Base-by-base conservation (phyloP, 2,113 vertebrate genomes). In the Henicopernis longicauda region DNA sequence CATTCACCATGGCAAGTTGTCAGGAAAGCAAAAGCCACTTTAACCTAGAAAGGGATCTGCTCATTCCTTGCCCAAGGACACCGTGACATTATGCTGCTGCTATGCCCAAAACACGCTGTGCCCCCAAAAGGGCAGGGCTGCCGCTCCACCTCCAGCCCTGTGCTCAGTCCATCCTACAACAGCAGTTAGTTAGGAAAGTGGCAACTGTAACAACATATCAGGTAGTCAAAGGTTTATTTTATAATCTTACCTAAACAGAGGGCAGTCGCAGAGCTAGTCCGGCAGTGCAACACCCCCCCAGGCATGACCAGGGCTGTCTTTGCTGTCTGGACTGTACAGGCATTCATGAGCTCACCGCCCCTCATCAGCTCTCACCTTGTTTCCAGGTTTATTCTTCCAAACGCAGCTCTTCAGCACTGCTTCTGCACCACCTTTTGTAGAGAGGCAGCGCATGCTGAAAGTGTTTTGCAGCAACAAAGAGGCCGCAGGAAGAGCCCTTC, bases 301-400 rank as follows among this genome's bases (percentile, higher is more conserved):
- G 20, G 16, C 7, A 16, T 0, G 23, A 44, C 61, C 0, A 0
- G n/a, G 34, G 20, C 42, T 42, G 67, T 21, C 26, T 12, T 32
- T 32, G 42, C 31, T 11, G 3, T 5, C 23, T 1, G 23, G 52
- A 29, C 19, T 14, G 32, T 2, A 6, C 8, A 3, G 44, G 42
- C 26, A 2, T 10, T 14, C 16, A 2, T 1, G 16, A 45, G 34
- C 47, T 69, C 72, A 8, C 12, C 5, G 0, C 38, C 29, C 38
- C 40, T 54, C 27, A 0, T 23, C 88, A 49, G 16, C 32, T 58
- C 34, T 20, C 1, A 4, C 38, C 25, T 42, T 23, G 6, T 11
- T 57, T 34, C 42, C 47, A 38, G 62, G 55, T 61, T 82, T 62
- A 4, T 22, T 49, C 40, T 31, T 18, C 16, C 29, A 27, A 4